These are phyloP conservation scores for Aphrophora alni DNA, from an alignment of 2,888 invertebrate species.

Conservation along the genomic window DNA sequence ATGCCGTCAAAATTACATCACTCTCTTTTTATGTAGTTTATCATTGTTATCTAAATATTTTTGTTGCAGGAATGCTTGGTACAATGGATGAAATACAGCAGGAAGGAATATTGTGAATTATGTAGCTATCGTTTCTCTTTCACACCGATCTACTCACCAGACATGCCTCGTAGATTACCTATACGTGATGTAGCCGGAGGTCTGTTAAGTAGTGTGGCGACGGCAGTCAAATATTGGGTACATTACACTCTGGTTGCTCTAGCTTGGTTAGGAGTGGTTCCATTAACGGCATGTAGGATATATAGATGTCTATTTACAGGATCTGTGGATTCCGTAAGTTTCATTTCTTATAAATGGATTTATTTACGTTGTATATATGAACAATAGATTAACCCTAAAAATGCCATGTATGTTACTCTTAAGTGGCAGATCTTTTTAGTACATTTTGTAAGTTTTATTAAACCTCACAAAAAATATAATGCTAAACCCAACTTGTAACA, in stretches of 20 bases:
- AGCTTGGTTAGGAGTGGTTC: constrained; percentile 97
- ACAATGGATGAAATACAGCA: constrained; percentile 96
- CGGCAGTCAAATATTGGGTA: constrained; percentile 95
- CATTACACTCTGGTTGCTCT: constrained; percentile 96
- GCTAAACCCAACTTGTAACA: no score
- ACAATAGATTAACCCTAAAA: no score
- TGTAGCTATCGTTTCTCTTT: constrained; percentile 96
- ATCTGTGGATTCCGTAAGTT: constrained; percentile 77
- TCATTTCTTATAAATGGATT: not conserved
- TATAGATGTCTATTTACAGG: constrained; percentile 93
- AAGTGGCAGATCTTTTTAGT: no score
- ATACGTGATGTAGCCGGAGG: constrained; percentile 92
- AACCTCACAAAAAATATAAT: no score
- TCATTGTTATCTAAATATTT: no score
- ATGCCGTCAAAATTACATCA: no score
- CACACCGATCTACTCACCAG: constrained; percentile 98
- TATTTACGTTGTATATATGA: not conserved
- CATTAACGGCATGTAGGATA: constrained; percentile 94
- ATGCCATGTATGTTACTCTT: no score
- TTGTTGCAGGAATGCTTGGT: constrained; percentile 79
- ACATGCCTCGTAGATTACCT: constrained; percentile 98
- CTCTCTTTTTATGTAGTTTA: no score
- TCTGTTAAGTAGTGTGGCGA: constrained; percentile 84
- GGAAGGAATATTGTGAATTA: constrained; percentile 98
- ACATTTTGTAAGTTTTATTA: no score